phyloP scores from a whole-genome alignment of 1,140 invertebrate genomes.

The Cepaea nemoralis region DNA sequence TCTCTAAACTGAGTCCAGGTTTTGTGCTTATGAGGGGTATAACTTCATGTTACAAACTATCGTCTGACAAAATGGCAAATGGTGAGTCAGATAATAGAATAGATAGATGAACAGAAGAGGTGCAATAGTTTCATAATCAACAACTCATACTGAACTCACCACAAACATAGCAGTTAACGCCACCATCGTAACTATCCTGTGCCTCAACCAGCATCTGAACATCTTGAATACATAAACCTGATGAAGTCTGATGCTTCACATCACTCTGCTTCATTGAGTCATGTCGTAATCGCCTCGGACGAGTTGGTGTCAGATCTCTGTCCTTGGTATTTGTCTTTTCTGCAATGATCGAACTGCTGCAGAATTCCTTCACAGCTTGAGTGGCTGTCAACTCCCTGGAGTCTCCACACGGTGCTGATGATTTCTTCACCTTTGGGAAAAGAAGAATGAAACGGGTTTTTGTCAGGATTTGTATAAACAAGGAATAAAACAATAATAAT shows the following conservation, averaged over 20 bases:
- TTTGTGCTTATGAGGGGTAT: too few species aligned
- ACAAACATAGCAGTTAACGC: conserved; percentile 67
- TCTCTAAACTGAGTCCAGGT: too few species aligned
- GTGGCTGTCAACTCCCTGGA: too few species aligned
- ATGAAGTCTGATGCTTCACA: background rate
- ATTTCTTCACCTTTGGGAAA: too few species aligned
- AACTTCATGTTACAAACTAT: too few species aligned
- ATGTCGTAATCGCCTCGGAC: background rate
- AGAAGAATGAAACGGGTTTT: too few species aligned
- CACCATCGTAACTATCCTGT: conserved; percentile 57
- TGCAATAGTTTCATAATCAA: background rate
- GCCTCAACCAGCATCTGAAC: background rate
- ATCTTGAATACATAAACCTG: background rate
- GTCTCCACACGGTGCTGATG: too few species aligned
- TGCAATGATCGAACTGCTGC: background rate
- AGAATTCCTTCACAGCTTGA: background rate
- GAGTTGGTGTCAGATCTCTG: background rate
- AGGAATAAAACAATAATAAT: too few species aligned
- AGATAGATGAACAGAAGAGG: too few species aligned
- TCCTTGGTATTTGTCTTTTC: background rate
- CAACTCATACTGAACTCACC: conserved; percentile 53
- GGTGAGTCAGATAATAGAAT: too few species aligned
- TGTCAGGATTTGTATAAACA: too few species aligned
- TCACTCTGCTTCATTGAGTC: background rate
- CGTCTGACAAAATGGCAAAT: too few species aligned